These are phyloP conservation scores for Hirudinaria manillensis DNA, from an alignment of 2,888 invertebrate genomes.

Conservation along the genomic window DNA sequence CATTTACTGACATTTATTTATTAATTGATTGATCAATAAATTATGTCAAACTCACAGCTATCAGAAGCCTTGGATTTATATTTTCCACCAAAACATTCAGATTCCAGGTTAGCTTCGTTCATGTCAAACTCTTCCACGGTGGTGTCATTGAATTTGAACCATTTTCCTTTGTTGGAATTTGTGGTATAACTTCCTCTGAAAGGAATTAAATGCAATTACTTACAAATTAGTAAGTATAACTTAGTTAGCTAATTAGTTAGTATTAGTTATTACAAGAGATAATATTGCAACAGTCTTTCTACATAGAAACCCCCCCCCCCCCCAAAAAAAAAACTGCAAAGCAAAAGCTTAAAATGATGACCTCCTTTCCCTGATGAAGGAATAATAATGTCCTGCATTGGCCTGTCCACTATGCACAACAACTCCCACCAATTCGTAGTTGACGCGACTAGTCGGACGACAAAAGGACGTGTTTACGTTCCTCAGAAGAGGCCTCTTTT, in stretches of 20 bases:
- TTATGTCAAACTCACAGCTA: conserved; percentile 36
- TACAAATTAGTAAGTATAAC: too few relatives aligned
- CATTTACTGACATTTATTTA: background rate
- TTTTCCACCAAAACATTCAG: conserved; percentile 58
- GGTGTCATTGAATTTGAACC: conserved; percentile 59
- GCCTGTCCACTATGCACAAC: conserved; percentile 60
- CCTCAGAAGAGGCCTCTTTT: background rate
- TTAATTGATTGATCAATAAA: background rate
- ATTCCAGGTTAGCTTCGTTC: conserved; percentile 54
- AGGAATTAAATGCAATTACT: conserved; percentile 5
- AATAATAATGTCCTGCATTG: conserved; percentile 59
- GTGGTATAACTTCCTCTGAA: conserved; percentile 52
- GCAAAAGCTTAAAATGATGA: conserved; percentile 32
- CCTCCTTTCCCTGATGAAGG: conserved; percentile 56
- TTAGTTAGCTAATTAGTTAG: background rate
- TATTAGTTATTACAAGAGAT: background rate
- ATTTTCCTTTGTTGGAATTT: conserved; percentile 54
- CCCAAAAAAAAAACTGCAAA: background rate
- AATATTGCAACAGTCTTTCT: background rate
- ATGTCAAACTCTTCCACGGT: conserved; percentile 57
- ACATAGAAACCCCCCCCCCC: background rate
- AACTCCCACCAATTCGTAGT: conserved; percentile 58
- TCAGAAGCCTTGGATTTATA: conserved; percentile 56
- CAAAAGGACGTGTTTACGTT: conserved; percentile 10
- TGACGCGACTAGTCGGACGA: conserved; percentile 44